A percentile compares a stretch with the other conserved stretches of the same genome.
Evolutionary conservation across 2,797 vertebrate species (phyloP).

Genomic region (Dendrocincla fuliginosa): DNA sequence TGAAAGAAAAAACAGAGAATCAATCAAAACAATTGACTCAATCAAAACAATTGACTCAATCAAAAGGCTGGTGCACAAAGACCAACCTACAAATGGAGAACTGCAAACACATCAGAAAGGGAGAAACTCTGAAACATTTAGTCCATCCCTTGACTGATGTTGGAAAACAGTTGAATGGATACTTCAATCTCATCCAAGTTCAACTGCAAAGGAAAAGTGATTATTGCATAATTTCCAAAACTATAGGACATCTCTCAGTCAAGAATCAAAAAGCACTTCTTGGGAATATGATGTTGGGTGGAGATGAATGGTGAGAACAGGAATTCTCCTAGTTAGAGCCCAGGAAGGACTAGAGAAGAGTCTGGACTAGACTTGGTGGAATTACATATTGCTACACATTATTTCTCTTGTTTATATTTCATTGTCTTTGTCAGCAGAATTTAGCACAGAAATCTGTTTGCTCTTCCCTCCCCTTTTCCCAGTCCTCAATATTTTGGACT

Average conservation of each 20-base stretch:
- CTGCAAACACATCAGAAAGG: not conserved
- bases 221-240: not conserved
- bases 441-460: not conserved
- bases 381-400: not conserved
- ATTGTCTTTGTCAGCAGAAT: not conserved
- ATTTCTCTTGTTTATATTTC: not conserved
- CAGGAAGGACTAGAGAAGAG: not conserved
- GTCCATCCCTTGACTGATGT: not conserved
- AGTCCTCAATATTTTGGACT: not conserved
- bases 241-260: not conserved
- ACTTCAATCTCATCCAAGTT: not conserved
- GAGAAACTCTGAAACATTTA: not conserved
- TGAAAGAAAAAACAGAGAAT: not conserved
- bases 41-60: fast-evolving
- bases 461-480: not conserved
- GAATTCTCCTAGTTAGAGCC: not conserved
- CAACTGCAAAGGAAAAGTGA: not conserved
- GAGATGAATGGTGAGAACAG: not conserved
- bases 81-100: not conserved
- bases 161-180: not conserved
- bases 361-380: not conserved
- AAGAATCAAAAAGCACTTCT: not conserved
- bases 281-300: not conserved
- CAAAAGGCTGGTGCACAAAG: not conserved
- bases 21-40: fast-evolving